phyloP scores from a whole-genome alignment of 2,113 vertebrate species.

The Centropristis striata region DNA sequence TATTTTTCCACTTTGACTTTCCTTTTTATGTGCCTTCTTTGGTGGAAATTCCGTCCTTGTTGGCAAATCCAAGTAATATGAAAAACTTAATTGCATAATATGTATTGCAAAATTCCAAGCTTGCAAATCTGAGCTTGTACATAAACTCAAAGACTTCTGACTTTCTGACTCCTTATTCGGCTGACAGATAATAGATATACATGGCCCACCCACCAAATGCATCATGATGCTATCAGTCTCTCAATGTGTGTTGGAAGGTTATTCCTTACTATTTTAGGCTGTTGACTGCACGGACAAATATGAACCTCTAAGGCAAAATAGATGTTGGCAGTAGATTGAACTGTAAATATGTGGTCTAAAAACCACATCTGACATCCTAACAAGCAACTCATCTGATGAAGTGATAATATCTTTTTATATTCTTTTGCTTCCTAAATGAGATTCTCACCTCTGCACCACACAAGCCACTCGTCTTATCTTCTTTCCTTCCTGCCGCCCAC shows the following conservation, averaged over 20 bases:
- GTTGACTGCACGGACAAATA: not conserved
- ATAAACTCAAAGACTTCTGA: not conserved
- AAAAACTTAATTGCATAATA: not conserved
- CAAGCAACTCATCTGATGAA: not conserved
- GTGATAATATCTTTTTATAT: conserved; percentile 21
- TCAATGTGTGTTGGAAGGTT: not conserved
- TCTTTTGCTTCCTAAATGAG: not conserved
- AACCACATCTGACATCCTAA: not conserved
- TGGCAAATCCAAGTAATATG: not conserved
- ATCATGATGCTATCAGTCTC: not conserved
- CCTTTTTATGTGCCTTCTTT: not conserved
- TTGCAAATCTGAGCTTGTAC: not conserved
- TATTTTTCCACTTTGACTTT: not conserved
- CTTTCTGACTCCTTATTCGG: not conserved
- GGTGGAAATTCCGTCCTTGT: not conserved
- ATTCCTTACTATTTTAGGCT: not conserved
- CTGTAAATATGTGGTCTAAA: not conserved
- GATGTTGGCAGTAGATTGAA: conserved; percentile 9
- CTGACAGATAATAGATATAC: conserved; percentile 16
- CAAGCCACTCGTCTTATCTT: conserved; percentile 15
- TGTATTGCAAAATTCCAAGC: too few species aligned
- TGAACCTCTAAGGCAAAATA: not conserved
- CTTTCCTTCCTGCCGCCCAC: conserved; percentile 32
- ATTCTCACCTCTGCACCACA: not conserved
- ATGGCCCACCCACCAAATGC: conserved; percentile 34